A percentile compares a stretch with the other conserved stretches of the same genome.
Evolutionary conservation across 2,797 vertebrate species (phyloP).

Genomic region (Lemur catta): DNA sequence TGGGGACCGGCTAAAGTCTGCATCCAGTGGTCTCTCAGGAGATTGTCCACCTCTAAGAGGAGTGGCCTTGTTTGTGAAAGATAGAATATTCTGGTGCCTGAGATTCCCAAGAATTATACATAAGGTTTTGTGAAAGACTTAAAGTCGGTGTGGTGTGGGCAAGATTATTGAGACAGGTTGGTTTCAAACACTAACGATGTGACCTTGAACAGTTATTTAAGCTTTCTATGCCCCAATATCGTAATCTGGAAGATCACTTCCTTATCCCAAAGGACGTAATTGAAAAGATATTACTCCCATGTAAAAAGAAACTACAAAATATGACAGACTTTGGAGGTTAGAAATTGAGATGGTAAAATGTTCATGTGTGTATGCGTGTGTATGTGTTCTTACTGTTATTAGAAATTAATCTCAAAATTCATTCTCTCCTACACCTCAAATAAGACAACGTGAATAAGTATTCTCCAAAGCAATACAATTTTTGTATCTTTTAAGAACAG

Average conservation of each 20-base stretch:
- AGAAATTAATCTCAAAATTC: neutral
- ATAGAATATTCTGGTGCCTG: neutral
- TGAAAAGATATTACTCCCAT: neutral
- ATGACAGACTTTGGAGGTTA: neutral
- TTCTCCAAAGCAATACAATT: neutral
- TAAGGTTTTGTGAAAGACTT: neutral
- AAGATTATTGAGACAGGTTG: neutral
- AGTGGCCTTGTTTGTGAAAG: neutral
- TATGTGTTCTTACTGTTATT: neutral
- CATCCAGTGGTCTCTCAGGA: no score
- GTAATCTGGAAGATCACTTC: neutral
- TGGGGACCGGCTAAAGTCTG: neutral
- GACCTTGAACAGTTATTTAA: neutral
- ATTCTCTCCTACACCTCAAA: neutral
- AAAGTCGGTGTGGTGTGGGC: neutral
- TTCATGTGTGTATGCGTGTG: neutral
- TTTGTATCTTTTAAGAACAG: neutral
- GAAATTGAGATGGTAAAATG: neutral
- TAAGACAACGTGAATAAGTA: neutral
- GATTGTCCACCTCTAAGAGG: neutral
- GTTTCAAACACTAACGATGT: neutral
- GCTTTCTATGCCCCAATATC: neutral
- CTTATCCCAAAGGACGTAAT: neutral
- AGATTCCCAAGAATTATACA: neutral
- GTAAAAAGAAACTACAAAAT: neutral